These are phyloP conservation scores for Amblyornis subalaris DNA, from an alignment of 2,113 vertebrate species.

Conservation along the genomic window DNA sequence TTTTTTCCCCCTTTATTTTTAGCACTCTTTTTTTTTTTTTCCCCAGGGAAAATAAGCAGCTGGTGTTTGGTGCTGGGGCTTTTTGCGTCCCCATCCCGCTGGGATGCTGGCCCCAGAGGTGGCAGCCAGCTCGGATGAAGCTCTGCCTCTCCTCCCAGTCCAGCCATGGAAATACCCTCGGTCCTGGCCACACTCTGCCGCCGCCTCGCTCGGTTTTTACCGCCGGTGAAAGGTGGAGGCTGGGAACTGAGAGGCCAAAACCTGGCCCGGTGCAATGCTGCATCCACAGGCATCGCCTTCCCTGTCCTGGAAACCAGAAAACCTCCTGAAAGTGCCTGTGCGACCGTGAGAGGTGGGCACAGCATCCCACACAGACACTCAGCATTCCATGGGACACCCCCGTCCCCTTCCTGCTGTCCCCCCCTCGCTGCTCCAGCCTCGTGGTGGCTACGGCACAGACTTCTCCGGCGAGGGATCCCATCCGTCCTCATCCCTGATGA, in stretches of 20 bases:
- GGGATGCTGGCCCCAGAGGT: neutral
- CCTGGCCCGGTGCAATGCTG: rapidly evolving
- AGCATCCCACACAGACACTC: neutral
- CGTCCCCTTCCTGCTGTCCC: neutral
- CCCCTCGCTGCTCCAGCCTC: neutral
- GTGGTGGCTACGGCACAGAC: rapidly evolving
- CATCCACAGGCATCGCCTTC: rapidly evolving
- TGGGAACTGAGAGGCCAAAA: rapidly evolving
- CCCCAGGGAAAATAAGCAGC: no score
- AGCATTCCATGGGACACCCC: rapidly evolving
- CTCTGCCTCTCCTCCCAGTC: neutral
- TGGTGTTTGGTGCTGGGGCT: neutral
- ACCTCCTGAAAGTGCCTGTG: neutral
- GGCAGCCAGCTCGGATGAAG: neutral
- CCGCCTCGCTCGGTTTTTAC: rapidly evolving
- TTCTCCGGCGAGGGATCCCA: neutral
- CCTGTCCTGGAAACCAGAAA: neutral
- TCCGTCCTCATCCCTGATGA: neutral
- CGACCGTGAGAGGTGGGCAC: rapidly evolving
- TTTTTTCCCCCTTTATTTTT: neutral
- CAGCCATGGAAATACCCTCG: neutral
- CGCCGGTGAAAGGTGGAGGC: rapidly evolving
- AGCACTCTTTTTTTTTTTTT: rapidly evolving
- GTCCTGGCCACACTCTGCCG: rapidly evolving
- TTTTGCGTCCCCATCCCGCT: rapidly evolving